Evolutionary conservation across 2,797 vertebrate species (phyloP).

Genomic region (Sitta carolinensis): DNA sequence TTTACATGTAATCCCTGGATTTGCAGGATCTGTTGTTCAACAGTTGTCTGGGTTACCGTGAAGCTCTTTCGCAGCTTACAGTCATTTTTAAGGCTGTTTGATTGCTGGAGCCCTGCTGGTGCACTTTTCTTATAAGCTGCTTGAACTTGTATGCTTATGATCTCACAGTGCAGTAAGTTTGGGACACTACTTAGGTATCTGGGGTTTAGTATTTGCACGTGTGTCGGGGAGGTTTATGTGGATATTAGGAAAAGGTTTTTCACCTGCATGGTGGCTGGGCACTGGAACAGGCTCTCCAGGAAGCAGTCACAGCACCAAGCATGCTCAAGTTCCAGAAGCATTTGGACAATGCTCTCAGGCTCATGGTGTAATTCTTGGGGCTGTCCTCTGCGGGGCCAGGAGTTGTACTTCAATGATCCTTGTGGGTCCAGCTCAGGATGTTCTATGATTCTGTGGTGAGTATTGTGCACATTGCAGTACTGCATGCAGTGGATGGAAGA

Average conservation of each 20-base stretch:
- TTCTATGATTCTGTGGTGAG: background rate
- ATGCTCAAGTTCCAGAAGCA: background rate
- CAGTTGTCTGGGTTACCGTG: background rate
- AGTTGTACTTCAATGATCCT: background rate
- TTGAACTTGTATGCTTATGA: background rate
- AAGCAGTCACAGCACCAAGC: background rate
- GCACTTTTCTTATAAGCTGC: background rate
- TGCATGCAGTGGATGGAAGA: background rate
- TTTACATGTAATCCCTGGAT: background rate
- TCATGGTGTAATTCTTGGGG: background rate
- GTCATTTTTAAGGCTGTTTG: background rate
- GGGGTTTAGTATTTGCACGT: background rate
- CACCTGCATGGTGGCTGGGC: background rate
- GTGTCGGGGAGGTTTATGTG: background rate
- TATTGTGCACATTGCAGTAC: background rate
- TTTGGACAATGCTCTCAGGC: background rate
- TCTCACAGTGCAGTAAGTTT: accelerated
- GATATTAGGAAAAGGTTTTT: background rate
- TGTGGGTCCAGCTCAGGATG: background rate
- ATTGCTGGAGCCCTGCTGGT: background rate
- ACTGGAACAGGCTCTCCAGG: background rate
- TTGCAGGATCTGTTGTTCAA: background rate
- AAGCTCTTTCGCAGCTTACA: background rate
- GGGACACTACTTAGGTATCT: background rate
- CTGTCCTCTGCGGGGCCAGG: background rate